Evolutionary conservation across 1,140 invertebrate genomes (phyloP), one percentile per base, ranked within the genome.

Genomic region (Sminthurides bifidus): DNA sequence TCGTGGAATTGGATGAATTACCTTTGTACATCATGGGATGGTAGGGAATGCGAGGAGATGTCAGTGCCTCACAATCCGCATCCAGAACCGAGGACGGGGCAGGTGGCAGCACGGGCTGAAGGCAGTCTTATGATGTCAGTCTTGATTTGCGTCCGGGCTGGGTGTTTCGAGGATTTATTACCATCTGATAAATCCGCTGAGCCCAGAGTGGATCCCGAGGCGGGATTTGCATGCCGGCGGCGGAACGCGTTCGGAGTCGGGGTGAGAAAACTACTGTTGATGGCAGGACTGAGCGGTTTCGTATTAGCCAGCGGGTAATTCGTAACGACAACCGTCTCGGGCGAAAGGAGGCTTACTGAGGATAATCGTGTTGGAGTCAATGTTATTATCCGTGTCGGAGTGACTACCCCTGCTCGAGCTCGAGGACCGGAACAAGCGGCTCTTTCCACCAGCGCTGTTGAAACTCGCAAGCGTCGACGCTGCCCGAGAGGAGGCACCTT

Each of bases 41-140:
- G n/a, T n/a, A n/a, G n/a, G n/a, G n/a, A n/a, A n/a, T n/a, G n/a
- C n/a, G n/a, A n/a, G n/a, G n/a, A n/a, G n/a, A n/a, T n/a, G n/a
- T n/a, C n/a, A n/a, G n/a, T n/a, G n/a, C n/a, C n/a, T n/a, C n/a
- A n/a, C n/a, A n/a, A n/a, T n/a, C n/a, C n/a, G n/a, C n/a, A n/a
- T n/a, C n/a, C n/a, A 31, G 26, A 37, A 44, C 15, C 27, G n/a
- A 12, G 29, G 41, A 56, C 6, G 31, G 49, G 49, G 50, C 23
- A 24, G 48, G 40, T 30, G 30, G 23, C 30, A n/a, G 45, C 17
- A 8, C 6, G n/a, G n/a, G 43, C 26, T 41, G 30, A 26, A 30
- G 53, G 60, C 26, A 64, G 49, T 55, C 61, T 59, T 52, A 64
- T 64, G 27, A 64, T 58, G 38, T 64, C 61, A 48, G 55, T 64